Evolutionary conservation across 2,113 vertebrate genomes (phyloP).

Genomic region (Petromus typicus): DNA sequence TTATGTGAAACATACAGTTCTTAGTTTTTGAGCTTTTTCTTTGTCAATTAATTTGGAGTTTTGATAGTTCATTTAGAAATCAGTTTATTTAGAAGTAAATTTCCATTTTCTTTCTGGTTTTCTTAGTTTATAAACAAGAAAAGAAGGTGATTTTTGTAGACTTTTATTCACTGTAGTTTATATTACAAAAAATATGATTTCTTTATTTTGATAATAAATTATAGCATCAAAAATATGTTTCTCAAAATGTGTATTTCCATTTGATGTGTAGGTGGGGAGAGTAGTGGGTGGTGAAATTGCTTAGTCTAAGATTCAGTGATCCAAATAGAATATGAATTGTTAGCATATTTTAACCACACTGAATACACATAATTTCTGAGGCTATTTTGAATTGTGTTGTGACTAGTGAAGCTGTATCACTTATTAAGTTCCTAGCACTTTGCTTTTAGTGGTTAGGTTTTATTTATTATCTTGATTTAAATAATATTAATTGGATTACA

Average conservation of each 20-base stretch:
- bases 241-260: neutral
- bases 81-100: too few relatives aligned
- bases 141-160: slow-evolving; percentile 34
- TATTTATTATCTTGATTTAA: slow-evolving; percentile 54
- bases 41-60: slow-evolving; percentile 44
- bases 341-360: slow-evolving; percentile 23
- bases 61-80: slow-evolving; percentile 33
- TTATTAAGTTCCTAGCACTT: neutral
- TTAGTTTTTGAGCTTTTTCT: slow-evolving; percentile 50
- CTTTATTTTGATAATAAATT: slow-evolving; percentile 34
- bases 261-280: neutral
- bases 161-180: slow-evolving; percentile 41
- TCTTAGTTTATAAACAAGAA: slow-evolving; percentile 30
- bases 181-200: slow-evolving; percentile 26
- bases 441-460: slow-evolving; percentile 45
- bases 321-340: slow-evolving; percentile 29
- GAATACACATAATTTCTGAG: neutral
- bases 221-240: slow-evolving; percentile 47
- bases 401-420: neutral
- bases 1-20: slow-evolving; percentile 27
- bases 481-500: slow-evolving; percentile 42
- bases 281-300: neutral
- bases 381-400: slow-evolving; percentile 40
- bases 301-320: neutral
- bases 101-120: neutral